Percentiles rank a stretch among this genome's conserved stretches.
Evolutionary conservation across 1,140 invertebrate genomes (phyloP).

Genomic region (Sycophila sp.): DNA sequence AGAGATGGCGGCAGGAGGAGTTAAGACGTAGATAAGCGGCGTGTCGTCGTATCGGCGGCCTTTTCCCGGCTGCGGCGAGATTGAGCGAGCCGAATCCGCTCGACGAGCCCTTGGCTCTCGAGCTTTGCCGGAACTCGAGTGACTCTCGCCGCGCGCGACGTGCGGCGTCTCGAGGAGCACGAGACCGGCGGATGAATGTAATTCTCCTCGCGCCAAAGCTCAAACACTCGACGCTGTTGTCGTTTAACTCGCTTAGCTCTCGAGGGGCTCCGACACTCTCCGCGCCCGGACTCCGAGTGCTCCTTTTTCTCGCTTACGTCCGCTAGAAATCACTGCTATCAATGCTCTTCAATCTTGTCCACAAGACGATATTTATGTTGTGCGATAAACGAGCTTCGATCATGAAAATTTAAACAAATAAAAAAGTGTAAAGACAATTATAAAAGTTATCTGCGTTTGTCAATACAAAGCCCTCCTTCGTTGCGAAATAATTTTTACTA

Average conservation of each 20-base stretch:
- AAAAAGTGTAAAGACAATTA: too few species aligned
- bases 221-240: slow-evolving; percentile 10
- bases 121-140: too few species aligned
- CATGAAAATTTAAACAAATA: too few species aligned
- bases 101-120: neutral
- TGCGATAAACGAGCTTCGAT: too few species aligned
- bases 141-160: too few species aligned
- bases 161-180: neutral
- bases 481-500: too few species aligned
- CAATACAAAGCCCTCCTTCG: too few species aligned
- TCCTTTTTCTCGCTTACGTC: neutral
- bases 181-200: neutral
- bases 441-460: too few species aligned
- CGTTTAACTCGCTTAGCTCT: slow-evolving; percentile 18
- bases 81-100: neutral
- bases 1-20: too few species aligned
- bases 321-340: neutral
- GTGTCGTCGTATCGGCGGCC: neutral
- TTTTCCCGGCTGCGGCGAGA: neutral
- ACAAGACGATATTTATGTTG: too few species aligned
- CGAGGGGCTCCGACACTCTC: neutral
- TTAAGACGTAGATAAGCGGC: neutral
- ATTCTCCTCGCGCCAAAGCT: slow-evolving; percentile 4
- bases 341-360: neutral
- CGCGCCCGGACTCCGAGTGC: neutral